Conservation (phyloP, 2,797 vertebrate genomes). For the Ptychobarbus kaznakovi region DNA sequence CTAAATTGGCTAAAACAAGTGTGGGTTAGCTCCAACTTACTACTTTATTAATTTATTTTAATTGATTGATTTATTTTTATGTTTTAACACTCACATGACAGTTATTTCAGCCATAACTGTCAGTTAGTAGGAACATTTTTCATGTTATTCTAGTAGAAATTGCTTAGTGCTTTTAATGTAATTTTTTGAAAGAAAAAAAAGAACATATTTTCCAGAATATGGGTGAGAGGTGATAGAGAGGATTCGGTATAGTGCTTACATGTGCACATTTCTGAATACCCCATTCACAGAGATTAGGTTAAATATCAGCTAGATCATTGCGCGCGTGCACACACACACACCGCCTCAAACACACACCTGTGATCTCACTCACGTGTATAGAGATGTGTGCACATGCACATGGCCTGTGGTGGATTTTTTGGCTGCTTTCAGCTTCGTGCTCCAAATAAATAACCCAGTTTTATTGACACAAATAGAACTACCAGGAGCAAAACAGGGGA, state of each 20-base stretch:
- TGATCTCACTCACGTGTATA: constrained; percentile 9
- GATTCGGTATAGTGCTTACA: neutral
- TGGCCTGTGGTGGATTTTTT: constrained; percentile 15
- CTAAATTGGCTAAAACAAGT: neutral
- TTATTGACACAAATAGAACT: constrained; percentile 77
- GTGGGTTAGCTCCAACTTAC: too few relatives aligned
- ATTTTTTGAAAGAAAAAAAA: neutral
- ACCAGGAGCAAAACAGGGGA: constrained; percentile 30
- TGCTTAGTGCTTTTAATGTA: neutral
- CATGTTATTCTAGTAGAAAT: neutral
- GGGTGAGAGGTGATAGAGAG: neutral
- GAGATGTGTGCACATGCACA: constrained; percentile 16
- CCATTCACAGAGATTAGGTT: neutral
- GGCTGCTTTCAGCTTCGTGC: constrained; percentile 55
- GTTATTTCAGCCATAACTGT: neutral
- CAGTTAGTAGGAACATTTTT: neutral
- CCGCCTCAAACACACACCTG: constrained; percentile 17
- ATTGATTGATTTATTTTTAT: too few relatives aligned
- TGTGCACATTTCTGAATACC: constrained; percentile 4
- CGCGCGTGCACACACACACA: neutral
- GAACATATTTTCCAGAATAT: neutral
- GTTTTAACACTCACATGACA: neutral
- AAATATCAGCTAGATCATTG: constrained; percentile 15
- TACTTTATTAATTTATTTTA: too few relatives aligned
- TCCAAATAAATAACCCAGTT: constrained; percentile 66